phyloP scores from a whole-genome alignment of 2,113 vertebrate genomes.

The Calyptommatus sinebrachiatus region DNA sequence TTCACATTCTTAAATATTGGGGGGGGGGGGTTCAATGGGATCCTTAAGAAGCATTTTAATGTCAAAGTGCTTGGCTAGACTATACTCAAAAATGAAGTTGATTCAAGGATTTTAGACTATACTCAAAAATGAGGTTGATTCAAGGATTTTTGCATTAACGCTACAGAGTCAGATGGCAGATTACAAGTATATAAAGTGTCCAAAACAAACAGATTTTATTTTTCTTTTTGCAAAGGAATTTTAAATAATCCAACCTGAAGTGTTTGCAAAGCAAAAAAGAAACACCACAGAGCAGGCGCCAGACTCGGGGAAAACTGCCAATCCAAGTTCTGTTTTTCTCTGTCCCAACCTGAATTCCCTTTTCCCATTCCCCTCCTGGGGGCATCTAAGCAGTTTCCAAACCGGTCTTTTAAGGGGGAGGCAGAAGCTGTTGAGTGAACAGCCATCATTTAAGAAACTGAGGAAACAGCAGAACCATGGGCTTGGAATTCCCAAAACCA shows the following conservation, averaged over 20 bases:
- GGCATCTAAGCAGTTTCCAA: background rate
- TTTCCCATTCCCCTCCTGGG: too few relatives aligned
- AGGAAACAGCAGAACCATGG: background rate
- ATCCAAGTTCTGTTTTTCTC: background rate
- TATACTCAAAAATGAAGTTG: constrained; percentile 54
- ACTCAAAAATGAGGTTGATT: constrained; percentile 58
- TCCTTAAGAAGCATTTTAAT: background rate
- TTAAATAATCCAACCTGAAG: constrained; percentile 70
- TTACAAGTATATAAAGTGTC: constrained; percentile 66
- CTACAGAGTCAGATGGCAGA: constrained; percentile 67
- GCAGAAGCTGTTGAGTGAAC: background rate
- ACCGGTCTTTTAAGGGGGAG: background rate
- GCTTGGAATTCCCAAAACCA: background rate
- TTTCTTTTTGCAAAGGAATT: constrained; percentile 42
- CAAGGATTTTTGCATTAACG: constrained; percentile 57
- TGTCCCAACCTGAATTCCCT: background rate
- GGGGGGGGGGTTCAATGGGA: background rate
- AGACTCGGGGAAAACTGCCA: background rate
- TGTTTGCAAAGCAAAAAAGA: constrained; percentile 31
- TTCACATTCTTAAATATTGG: constrained; percentile 38
- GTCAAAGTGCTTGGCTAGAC: constrained; percentile 14
- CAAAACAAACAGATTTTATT: constrained; percentile 45
- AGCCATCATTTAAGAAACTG: background rate
- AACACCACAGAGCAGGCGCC: background rate
- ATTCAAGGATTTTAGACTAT: too few relatives aligned